These are phyloP conservation scores for Caenorhabditis sulstoni DNA, from an alignment of 2,888 invertebrate species.

Conservation along the genomic window DNA sequence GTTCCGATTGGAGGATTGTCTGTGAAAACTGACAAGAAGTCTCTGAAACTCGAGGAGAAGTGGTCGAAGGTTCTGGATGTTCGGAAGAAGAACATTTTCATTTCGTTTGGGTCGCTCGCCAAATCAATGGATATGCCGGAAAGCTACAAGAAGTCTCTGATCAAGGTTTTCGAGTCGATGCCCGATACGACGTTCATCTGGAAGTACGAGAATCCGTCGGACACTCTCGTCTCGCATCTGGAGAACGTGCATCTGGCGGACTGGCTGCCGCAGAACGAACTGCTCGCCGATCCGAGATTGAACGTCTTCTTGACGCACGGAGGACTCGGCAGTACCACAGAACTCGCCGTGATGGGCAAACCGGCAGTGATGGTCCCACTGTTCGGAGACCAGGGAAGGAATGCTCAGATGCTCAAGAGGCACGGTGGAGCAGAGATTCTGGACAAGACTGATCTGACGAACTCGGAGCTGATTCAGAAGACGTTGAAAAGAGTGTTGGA, in stretches of 20 bases:
- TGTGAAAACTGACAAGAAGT: conserved; percentile 24
- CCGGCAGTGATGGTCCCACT: conserved; percentile 53
- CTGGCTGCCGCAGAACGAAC: conserved; percentile 56
- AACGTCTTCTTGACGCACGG: conserved; percentile 52
- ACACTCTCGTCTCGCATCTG: conserved; percentile 33
- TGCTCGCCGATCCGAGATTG: conserved; percentile 46
- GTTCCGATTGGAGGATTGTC: conserved; percentile 39
- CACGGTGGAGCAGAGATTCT: conserved; percentile 57
- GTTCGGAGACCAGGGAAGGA: conserved; percentile 49
- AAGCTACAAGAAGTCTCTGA: conserved; percentile 16
- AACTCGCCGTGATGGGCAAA: conserved; percentile 44
- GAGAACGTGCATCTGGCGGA: conserved; percentile 60
- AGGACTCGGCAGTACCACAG: conserved; percentile 34
- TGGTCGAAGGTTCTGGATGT: conserved; percentile 21
- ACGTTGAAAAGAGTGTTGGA: conserved; percentile 4
- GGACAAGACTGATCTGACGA: conserved; percentile 57
- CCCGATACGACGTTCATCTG: conserved; percentile 66
- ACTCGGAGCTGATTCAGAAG: conserved; percentile 11
- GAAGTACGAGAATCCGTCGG: conserved; percentile 65
- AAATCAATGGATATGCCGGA: conserved; percentile 36
- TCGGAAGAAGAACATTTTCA: conserved; percentile 27
- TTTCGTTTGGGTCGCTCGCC: conserved; percentile 41
- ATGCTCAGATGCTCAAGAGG: conserved; percentile 56
- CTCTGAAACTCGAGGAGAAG: conserved; percentile 14
- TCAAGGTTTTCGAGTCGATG: conserved; percentile 50